Base-by-base conservation (phyloP, 2,888 invertebrate genomes). In the Melitaea athalia region DNA sequence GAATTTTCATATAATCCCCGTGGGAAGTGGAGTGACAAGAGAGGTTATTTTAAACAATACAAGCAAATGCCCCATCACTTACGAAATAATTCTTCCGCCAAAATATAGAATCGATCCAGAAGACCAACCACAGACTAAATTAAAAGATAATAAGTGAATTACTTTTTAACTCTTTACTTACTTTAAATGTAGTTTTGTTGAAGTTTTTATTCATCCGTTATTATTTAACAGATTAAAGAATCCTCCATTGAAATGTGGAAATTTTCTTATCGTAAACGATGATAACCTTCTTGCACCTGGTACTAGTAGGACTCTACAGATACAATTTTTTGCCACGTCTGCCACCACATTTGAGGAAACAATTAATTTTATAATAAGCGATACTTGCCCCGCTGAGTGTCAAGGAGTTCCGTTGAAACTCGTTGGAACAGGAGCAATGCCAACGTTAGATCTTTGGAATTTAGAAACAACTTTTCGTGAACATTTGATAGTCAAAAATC, bases 401-500 rank as follows among this genome's bases (percentile, higher is more conserved):
- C 78, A 88, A 17, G 94, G 94, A 0, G 92, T 91, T 59, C 85
- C 84, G 3, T 76, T 95, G 0, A 88, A 76, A 50, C 77, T 95
- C 7, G 86, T 89, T 2, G 94, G 93, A 3, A 91, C 91, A 15
- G 94, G 94, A 31, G 93, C 92, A n/a, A 84, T 94, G 76, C 95
- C 95, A 0, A 84, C 83, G 10, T 78, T 95, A 65, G 93, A 95
- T 78, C 93, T 95, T 67, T 86, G 91, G 79, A 93, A 95, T 78
- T 79, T 93, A 31, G 89, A 93, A 64, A 91, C 88, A 3, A 94
- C 95, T 0, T 95, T 95, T 78, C 89, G 91, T 69, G 94, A 95
- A 79, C 94, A 94, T 76, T 87, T 93, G 24, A 88, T 95, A 68
- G 93, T 94, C 0, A 91, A 94, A 76, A 87, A 84, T 66, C 76